Evolutionary conservation across 2,888 invertebrate species (phyloP).

Genomic region (Metopia argyrocephala): DNA sequence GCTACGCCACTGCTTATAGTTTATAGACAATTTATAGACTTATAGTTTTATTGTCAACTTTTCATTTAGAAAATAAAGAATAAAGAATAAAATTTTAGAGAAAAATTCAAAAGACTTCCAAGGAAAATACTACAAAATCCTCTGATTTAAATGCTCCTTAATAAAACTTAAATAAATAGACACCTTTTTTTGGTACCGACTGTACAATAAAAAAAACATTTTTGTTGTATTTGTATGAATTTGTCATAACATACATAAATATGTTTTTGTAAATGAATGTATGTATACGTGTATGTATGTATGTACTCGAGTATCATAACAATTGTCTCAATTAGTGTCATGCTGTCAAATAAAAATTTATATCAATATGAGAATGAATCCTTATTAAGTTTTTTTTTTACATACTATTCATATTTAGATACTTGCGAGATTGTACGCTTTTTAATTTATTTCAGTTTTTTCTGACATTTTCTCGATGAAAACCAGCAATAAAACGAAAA

Average conservation of each 20-base stretch:
- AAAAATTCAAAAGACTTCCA: too few relatives aligned
- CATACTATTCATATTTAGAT: background rate
- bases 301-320: constrained; percentile 16
- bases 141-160: too few relatives aligned
- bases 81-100: too few relatives aligned
- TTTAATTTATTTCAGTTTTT: constrained; percentile 16
- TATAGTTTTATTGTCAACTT: too few relatives aligned
- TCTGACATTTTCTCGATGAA: background rate
- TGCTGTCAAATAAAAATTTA: constrained; percentile 38
- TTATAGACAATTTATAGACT: too few relatives aligned
- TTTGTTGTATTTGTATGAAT: background rate
- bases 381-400: constrained; percentile 41
- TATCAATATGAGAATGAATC: constrained; percentile 42
- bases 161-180: too few relatives aligned
- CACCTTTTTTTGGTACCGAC: background rate
- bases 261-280: background rate
- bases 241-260: background rate
- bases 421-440: background rate
- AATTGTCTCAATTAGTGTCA: constrained; percentile 57
- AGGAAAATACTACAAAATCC: too few relatives aligned
- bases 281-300: background rate
- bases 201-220: background rate
- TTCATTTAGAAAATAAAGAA: too few relatives aligned
- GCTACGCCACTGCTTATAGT: too few relatives aligned
- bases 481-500: background rate